Conservation (phyloP, 2,888 invertebrate species). For the Temnothorax rugatulus region DNA sequence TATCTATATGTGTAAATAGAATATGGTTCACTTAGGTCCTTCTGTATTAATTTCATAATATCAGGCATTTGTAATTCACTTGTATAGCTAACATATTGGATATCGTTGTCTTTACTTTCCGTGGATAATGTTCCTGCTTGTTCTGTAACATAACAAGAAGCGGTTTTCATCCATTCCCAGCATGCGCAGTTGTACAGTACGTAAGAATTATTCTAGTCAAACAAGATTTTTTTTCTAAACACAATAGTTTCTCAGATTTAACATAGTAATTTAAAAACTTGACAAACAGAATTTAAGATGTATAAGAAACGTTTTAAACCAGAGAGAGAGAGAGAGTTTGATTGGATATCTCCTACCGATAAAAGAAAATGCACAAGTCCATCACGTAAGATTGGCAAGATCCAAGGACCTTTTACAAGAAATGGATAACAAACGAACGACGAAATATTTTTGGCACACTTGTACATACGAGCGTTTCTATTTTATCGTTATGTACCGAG, state of each 20-base stretch:
- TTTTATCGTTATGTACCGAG: background rate
- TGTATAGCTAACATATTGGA: slow-evolving; percentile 93
- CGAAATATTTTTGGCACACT: background rate
- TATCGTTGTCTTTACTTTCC: slow-evolving; percentile 81
- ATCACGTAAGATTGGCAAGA: background rate
- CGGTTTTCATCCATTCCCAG: background rate
- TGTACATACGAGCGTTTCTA: background rate
- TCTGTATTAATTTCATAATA: slow-evolving; percentile 99
- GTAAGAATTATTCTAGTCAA: background rate
- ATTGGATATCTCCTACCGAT: background rate
- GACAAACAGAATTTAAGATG: background rate
- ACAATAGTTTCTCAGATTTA: background rate
- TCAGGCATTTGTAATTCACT: slow-evolving; percentile 99
- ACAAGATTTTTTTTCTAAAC: background rate
- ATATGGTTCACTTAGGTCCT: slow-evolving; percentile 99
- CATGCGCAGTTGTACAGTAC: background rate
- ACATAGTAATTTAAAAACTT: background rate
- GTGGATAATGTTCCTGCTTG: slow-evolving; percentile 76
- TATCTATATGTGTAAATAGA: slow-evolving; percentile 99
- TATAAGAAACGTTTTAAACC: background rate
- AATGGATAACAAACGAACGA: background rate
- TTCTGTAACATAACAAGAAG: slow-evolving; percentile 67
- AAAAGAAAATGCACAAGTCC: background rate
- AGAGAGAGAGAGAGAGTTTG: no score
- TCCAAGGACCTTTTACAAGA: background rate